Percentiles rank a stretch among this genome's conserved stretches.
phyloP scores from a whole-genome alignment of 2,797 vertebrate species.

The Enteromius treurensis region DNA sequence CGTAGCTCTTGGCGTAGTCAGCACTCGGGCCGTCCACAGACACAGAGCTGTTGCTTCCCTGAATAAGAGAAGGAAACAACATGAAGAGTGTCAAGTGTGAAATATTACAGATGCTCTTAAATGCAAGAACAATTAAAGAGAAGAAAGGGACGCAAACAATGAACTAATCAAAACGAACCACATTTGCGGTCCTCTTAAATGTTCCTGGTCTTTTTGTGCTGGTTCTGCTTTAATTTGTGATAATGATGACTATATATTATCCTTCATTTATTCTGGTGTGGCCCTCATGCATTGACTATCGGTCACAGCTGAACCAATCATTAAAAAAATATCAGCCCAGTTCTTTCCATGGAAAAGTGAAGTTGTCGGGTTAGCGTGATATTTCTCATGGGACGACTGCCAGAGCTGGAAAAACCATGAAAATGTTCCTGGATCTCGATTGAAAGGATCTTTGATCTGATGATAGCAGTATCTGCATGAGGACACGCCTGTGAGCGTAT shows the following conservation, averaged over 20 bases:
- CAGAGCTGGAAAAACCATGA: constrained; percentile 24
- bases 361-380: background rate
- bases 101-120: background rate
- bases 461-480: constrained; percentile 14
- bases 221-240: background rate
- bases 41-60: constrained; percentile 89
- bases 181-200: background rate
- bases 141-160: background rate
- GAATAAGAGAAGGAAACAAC: background rate
- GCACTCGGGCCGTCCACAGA: constrained; percentile 89
- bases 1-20: constrained; percentile 93
- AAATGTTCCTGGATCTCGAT: background rate
- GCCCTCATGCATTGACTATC: background rate
- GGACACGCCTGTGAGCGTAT: background rate
- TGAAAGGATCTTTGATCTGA: constrained; percentile 14
- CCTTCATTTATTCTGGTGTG: background rate
- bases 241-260: background rate
- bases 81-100: background rate
- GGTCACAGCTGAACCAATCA: background rate
- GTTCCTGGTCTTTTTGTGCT: background rate
- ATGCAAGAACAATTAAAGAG: background rate
- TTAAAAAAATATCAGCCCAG: background rate
- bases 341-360: constrained; percentile 25
- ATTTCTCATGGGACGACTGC: constrained; percentile 10
- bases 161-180: background rate